phyloP scores from a whole-genome alignment of 1,140 invertebrate species.

The Drosophila tsacasi region DNA sequence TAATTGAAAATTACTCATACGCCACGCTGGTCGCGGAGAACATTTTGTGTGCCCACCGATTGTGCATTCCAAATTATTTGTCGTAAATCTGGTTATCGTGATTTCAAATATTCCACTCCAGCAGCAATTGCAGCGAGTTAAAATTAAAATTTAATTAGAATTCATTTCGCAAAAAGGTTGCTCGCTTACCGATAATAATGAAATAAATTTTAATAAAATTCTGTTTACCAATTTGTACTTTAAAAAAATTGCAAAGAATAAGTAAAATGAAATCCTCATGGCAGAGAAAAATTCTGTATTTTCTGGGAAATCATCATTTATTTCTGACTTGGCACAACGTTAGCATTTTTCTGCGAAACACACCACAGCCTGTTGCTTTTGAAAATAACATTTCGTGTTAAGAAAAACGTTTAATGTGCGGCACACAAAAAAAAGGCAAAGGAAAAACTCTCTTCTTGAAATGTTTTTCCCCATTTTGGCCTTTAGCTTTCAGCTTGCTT shows the following conservation, averaged over 20 bases:
- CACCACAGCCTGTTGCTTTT: constrained; percentile 17
- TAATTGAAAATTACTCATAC: constrained; percentile 66
- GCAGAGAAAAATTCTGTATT: not conserved
- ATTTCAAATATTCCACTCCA: constrained; percentile 16
- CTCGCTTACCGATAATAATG: not conserved
- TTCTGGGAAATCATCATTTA: not conserved
- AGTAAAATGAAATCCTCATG: not conserved
- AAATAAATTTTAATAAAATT: no score
- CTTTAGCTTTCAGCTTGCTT: constrained; percentile 8
- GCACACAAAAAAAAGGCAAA: not conserved
- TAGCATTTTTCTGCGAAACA: not conserved
- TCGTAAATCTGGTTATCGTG: constrained; percentile 9
- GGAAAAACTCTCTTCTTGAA: not conserved
- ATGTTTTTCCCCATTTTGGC: not conserved
- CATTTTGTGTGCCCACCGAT: constrained; percentile 3
- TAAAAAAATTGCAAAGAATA: not conserved
- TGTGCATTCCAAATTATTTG: constrained; percentile 23
- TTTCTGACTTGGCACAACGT: not conserved
- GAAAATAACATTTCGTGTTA: constrained; percentile 13
- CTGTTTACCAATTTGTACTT: not conserved
- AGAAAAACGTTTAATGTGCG: constrained; percentile 22
- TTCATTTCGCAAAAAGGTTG: not conserved
- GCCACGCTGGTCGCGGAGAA: constrained; percentile 24
- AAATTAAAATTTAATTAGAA: constrained; percentile 1
- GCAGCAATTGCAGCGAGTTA: not conserved